Base-by-base conservation (phyloP, 2,888 invertebrate species). In the Anoplius nigerrimus region DNA sequence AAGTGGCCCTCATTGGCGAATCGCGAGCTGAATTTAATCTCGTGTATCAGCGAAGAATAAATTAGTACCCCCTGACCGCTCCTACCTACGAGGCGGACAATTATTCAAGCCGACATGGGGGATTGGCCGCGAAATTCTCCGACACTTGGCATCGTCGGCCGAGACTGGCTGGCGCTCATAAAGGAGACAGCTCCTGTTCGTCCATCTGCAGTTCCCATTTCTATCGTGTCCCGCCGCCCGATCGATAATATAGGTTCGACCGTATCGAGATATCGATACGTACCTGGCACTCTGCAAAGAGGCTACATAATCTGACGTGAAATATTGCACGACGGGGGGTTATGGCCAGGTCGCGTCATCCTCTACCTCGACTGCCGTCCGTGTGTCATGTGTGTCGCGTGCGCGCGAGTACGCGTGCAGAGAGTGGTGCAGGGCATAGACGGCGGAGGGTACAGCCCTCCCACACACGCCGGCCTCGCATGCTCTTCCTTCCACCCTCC, bases 221-320 rank as follows among this genome's bases (percentile, higher is more conserved):
- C 43, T 52, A 62, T 13, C 74, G 59, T 62, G 74, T 70, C 51
- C 8, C 24, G 22, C 21, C 22, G 11, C 3, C 15, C 46, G 46
- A 58, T 58, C 58, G 46, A 58, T 58, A 66, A n/a, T 60, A 55
- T 62, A 61, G 52, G 61, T 56, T 55, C 27, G 20, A 43, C 56
- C 53, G 34, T 62, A 71, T 63, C 60, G 66, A 72, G 75, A 75
- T 75, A 67, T 63, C 67, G 75, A 71, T 69, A 66, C 66, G 60
- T 70, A 65, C 54, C 75, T 51, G 68, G 66, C 69, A 66, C 69
- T 73, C 62, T 68, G 56, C 72, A 66, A 79, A 72, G 76, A 74
- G 69, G 71, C 71, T 74, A 74, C 76, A 78, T 76, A 79, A 79
- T 80, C 76, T 75, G 73, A 80, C 78, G 72, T 80, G 79, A 80